These are phyloP conservation scores for Brotogeris chrysoptera DNA, from an alignment of 2,797 vertebrate species.

Conservation along the genomic window DNA sequence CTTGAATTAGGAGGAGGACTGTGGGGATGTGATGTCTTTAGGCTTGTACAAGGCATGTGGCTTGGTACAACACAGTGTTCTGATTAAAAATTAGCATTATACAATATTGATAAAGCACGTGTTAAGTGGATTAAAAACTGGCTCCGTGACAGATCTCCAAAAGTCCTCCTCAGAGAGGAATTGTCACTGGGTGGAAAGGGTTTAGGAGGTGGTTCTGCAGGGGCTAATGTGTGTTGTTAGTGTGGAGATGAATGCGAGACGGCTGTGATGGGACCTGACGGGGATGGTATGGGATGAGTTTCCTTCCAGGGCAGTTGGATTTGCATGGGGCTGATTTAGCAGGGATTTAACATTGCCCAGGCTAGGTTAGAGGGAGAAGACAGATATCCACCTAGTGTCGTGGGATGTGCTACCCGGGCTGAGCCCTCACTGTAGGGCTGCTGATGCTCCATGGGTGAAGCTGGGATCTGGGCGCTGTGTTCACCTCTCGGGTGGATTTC, in stretches of 20 bases:
- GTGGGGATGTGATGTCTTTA: background rate
- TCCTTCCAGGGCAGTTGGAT: background rate
- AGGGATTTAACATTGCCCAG: background rate
- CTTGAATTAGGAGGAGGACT: slow-evolving; percentile 35
- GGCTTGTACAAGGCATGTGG: slow-evolving; percentile 13
- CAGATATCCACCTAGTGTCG: rapidly evolving
- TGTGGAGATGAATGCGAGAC: background rate
- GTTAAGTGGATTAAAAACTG: slow-evolving; percentile 55
- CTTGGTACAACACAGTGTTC: background rate
- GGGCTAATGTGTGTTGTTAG: background rate
- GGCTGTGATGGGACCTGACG: background rate
- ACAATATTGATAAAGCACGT: slow-evolving; percentile 38
- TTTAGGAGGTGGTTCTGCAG: background rate
- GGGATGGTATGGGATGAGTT: rapidly evolving
- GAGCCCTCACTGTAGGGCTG: rapidly evolving
- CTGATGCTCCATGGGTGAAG: background rate
- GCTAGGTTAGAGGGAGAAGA: background rate
- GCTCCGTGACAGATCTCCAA: slow-evolving; percentile 11
- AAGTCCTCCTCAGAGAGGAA: background rate
- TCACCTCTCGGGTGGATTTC: background rate
- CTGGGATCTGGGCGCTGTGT: background rate
- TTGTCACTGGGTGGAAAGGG: background rate
- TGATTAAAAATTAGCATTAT: slow-evolving; percentile 56
- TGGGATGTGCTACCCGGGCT: background rate
- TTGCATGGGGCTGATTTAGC: background rate